phyloP scores from a whole-genome alignment of 2,113 vertebrate species.

The Rhadina sibilatrix region DNA sequence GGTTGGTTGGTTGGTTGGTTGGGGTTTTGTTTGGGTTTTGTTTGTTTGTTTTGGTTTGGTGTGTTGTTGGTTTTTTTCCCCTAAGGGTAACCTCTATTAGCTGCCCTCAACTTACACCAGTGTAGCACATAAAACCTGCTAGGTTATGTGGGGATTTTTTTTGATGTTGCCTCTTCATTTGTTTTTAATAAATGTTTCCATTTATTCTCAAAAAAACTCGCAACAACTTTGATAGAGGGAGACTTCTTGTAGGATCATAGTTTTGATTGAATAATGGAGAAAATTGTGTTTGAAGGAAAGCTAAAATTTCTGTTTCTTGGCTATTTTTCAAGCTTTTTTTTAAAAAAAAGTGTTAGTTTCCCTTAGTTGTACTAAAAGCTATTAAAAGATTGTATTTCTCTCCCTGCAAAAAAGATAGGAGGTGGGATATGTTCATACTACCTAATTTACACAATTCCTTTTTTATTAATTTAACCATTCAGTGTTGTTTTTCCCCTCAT shows the following conservation, averaged over 20 bases:
- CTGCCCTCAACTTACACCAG: background rate
- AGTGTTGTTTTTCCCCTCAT: background rate
- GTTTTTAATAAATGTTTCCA: background rate
- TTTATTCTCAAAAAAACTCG: background rate
- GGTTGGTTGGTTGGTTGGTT: too few species aligned
- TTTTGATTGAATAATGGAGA: background rate
- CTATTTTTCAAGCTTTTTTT: background rate
- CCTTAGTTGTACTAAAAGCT: background rate
- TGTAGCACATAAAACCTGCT: background rate
- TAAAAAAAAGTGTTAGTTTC: background rate
- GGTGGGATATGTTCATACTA: background rate
- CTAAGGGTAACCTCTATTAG: background rate
- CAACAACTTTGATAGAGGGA: accelerated
- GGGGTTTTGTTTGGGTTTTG: too few species aligned
- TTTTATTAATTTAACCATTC: background rate
- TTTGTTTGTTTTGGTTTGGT: too few species aligned
- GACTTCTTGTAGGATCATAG: background rate
- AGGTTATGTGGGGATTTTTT: background rate
- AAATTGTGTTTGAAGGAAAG: background rate
- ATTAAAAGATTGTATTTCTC: background rate
- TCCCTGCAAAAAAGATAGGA: background rate
- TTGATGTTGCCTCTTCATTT: background rate
- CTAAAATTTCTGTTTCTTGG: background rate
- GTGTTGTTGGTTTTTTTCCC: too few species aligned
- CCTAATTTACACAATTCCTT: background rate